Conservation (phyloP, 2,797 vertebrate genomes). For the Brachyalestes nurse region DNA sequence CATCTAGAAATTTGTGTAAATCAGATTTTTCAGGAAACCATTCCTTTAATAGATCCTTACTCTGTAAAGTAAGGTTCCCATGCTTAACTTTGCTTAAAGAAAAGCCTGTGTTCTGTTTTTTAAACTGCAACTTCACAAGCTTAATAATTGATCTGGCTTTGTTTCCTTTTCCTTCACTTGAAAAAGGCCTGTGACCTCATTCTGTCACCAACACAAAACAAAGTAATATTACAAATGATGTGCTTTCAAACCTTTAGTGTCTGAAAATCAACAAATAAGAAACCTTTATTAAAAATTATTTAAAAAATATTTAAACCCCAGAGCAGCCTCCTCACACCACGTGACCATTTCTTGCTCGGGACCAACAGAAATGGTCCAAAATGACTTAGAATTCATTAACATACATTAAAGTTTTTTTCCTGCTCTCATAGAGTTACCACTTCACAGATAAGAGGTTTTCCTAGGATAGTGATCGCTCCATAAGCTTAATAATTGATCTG, state of each 20-base stretch:
- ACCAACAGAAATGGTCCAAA: neutral
- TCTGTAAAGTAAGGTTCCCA: neutral
- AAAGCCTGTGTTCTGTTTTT: neutral
- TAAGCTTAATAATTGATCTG: slow-evolving; percentile 42
- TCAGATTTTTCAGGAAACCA: neutral
- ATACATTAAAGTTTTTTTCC: neutral
- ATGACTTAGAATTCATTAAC: neutral
- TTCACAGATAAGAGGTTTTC: neutral
- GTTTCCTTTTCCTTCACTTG: neutral
- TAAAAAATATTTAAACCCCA: too few species aligned
- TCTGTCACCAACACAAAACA: neutral
- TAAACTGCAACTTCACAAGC: neutral
- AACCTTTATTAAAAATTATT: neutral
- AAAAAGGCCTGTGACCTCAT: neutral
- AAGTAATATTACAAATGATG: neutral
- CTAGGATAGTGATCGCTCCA: neutral
- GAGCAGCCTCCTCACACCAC: too few species aligned
- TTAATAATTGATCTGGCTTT: slow-evolving; percentile 3
- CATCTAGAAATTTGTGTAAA: too few species aligned
- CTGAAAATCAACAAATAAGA: neutral
- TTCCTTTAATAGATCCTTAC: too few species aligned
- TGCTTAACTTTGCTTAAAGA: neutral
- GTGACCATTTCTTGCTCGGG: neutral
- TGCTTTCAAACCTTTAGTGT: neutral
- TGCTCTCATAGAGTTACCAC: neutral